phyloP scores from a whole-genome alignment of 2,888 invertebrate genomes.

The Linyphia triangularis region DNA sequence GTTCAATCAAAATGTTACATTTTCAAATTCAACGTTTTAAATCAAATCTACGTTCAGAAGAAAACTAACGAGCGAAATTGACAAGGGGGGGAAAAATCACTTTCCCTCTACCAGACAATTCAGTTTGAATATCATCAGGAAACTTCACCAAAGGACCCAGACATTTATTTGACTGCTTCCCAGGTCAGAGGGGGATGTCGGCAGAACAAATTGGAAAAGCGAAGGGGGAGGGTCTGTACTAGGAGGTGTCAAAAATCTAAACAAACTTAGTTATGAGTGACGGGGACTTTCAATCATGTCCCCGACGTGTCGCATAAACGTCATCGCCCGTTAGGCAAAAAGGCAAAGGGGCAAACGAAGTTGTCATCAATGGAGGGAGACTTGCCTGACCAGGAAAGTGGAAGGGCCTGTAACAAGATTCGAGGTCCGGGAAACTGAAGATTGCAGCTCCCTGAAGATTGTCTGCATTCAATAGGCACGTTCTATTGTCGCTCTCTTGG shows the following conservation, averaged over 20 bases:
- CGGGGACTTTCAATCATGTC: constrained; percentile 65
- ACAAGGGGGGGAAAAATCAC: background rate
- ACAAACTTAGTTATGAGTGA: constrained; percentile 70
- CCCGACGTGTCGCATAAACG: constrained; percentile 49
- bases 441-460: constrained; percentile 62
- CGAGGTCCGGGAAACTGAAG: constrained; percentile 54
- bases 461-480: constrained; percentile 57
- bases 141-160: background rate
- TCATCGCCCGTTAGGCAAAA: constrained; percentile 64
- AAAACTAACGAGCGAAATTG: too few relatives aligned
- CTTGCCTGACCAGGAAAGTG: constrained; percentile 46
- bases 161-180: constrained; percentile 62
- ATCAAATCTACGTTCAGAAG: too few relatives aligned
- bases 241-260: constrained; percentile 74
- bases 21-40: too few relatives aligned
- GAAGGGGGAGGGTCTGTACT: background rate
- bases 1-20: too few relatives aligned
- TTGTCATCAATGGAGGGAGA: constrained; percentile 32
- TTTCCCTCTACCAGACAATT: constrained; percentile 24
- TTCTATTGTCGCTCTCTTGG: constrained; percentile 21
- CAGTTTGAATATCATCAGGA: constrained; percentile 42
- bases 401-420: constrained; percentile 69
- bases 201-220: constrained; percentile 47
- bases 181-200: constrained; percentile 14
- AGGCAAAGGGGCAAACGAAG: constrained; percentile 44